phyloP scores from a whole-genome alignment of 2,797 vertebrate species.

The Australoheros facetus region DNA sequence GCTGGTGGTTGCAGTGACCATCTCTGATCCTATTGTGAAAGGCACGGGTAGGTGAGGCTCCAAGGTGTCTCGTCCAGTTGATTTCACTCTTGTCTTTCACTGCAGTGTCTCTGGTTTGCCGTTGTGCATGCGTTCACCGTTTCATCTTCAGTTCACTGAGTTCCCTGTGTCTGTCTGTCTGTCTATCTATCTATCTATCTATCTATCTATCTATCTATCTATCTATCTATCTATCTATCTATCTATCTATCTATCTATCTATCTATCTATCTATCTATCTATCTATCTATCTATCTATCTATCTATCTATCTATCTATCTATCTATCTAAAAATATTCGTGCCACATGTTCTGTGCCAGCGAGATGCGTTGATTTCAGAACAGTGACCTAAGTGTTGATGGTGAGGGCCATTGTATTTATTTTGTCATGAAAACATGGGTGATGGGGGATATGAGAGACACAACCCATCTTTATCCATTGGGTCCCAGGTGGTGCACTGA shows the following conservation, averaged over 20 bases:
- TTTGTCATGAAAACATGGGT: slow-evolving; percentile 22
- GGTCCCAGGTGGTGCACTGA: neutral
- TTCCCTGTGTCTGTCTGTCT: too few relatives aligned
- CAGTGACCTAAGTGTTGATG: neutral
- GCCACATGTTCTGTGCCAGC: neutral
- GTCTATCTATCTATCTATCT: too few relatives aligned
- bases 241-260: neutral
- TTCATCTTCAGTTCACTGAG: too few relatives aligned
- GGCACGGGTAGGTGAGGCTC: neutral
- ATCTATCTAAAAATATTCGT: too few relatives aligned
- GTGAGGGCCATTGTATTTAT: neutral
- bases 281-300: neutral
- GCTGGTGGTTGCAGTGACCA: neutral
- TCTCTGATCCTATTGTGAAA: slow-evolving; percentile 27
- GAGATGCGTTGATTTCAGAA: neutral
- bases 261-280: too few relatives aligned
- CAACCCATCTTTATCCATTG: neutral
- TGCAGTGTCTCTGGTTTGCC: neutral
- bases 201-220: too few relatives aligned
- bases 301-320: neutral
- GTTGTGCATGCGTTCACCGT: too few relatives aligned
- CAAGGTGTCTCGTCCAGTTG: slow-evolving; percentile 19
- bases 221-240: too few relatives aligned
- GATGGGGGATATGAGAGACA: slow-evolving; percentile 1
- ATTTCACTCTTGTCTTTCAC: slow-evolving; percentile 29